Base-by-base conservation (phyloP, 2,113 vertebrate genomes). In the Pimephales promelas region DNA sequence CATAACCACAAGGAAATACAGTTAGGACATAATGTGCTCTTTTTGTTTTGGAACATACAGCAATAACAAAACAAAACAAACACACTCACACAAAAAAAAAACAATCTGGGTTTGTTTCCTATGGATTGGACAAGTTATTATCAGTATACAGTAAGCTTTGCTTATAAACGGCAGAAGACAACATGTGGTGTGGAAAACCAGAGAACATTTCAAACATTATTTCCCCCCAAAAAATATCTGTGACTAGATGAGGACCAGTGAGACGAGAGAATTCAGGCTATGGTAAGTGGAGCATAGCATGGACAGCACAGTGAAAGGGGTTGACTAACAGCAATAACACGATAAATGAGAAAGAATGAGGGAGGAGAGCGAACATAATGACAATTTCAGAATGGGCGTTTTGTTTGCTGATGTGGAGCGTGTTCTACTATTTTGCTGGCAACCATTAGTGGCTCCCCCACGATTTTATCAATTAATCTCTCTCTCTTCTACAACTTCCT, bases 331-430 rank as follows among this genome's bases (percentile, higher is more conserved):
- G 43, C 18, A 83, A 72, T 73, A 70, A 76, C n/a, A 36, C 72
- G 24, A 47, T 45, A 59, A 82, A 79, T 56, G 79, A 80, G 68
- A 36, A 26, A 73, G 36, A 31, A 70, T 56, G 66, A 73, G 18
- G 31, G 84, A 70, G 34, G 59, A 82, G 62, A 64, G 78, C 56
- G 71, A 88, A 84, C n/a, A 73, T 84, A 90, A 89, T 88, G 87
- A 85, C 89, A 89, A 82, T 89, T 91, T 90, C 89, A 86, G 79
- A 89, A 83, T 75, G 52, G 87, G 81, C 78, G 86, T 90, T 84
- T 83, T 91, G 91, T 91, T 92, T 92, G 91, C 91, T 81, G 89
- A 92, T 92, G 91, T 94, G 92, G 92, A 90, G 83, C 31, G 82
- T 75, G 76, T 74, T 86, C 70, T 86, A 80, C 79, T 75, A 86